phyloP scores from a whole-genome alignment of 64 coral and sea anemone genomes.

The Stichodactyla helianthus region DNA sequence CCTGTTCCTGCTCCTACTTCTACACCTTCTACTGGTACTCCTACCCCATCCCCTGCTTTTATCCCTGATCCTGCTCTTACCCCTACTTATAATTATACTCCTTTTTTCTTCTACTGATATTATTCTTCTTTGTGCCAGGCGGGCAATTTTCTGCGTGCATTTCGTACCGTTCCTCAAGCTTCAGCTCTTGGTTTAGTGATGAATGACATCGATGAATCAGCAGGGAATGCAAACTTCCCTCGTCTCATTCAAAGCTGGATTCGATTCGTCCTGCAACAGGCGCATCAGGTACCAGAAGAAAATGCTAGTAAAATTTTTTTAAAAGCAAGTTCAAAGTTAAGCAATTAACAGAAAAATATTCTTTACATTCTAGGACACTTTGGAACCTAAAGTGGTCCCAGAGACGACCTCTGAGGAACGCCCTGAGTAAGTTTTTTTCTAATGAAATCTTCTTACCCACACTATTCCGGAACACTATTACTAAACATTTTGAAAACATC shows the following conservation, averaged over 20 bases:
- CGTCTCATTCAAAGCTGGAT: constrained; percentile 97
- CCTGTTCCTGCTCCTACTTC: too few species aligned
- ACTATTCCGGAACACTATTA: too few species aligned
- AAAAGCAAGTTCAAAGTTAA: too few species aligned
- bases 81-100: too few species aligned
- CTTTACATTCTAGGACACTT: constrained; percentile 28
- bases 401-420: not conserved
- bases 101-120: not conserved
- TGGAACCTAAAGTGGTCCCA: constrained; percentile 37
- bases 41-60: not conserved
- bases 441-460: too few species aligned
- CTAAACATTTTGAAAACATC: too few species aligned
- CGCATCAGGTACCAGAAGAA: constrained; percentile 61
- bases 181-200: constrained; percentile 84
- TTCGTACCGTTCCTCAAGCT: constrained; percentile 94
- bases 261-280: constrained; percentile 93
- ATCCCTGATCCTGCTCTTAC: not conserved
- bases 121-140: constrained; percentile 44
- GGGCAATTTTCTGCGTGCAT: constrained; percentile 92
- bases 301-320: too few species aligned
- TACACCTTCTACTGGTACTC: too few species aligned
- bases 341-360: not conserved
- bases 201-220: constrained; percentile 79
- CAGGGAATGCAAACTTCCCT: constrained; percentile 83
- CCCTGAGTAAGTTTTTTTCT: not conserved